A percentile compares a stretch with the other conserved stretches of the same genome.
phyloP scores from a whole-genome alignment of 2,888 invertebrate species.

The Epistrophella euchroma region DNA sequence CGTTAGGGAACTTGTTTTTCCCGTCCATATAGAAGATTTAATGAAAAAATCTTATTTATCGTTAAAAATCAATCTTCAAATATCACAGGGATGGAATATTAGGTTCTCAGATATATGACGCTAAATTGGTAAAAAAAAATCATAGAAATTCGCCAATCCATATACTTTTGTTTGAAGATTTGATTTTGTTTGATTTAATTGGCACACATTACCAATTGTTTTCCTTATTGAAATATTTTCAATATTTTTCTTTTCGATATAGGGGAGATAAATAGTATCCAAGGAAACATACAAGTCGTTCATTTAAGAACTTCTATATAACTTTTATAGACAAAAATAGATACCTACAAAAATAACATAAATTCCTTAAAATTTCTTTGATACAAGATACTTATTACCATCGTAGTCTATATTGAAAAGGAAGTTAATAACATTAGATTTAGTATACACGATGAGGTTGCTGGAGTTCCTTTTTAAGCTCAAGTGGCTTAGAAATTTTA shows the following conservation, averaged over 20 bases:
- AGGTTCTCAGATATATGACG: not conserved
- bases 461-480: too few species aligned
- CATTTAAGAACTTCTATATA: too few species aligned
- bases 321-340: too few species aligned
- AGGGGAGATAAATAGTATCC: not conserved
- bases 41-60: slow-evolving; percentile 9
- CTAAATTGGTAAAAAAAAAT: not conserved
- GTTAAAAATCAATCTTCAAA: not conserved
- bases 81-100: not conserved
- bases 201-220: not conserved
- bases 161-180: not conserved
- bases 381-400: too few species aligned
- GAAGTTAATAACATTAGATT: too few species aligned
- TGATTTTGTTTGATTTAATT: not conserved
- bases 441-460: too few species aligned
- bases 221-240: not conserved
- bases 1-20: not conserved
- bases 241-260: not conserved
- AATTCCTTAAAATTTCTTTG: too few species aligned
- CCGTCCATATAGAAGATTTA: not conserved
- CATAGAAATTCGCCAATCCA: not conserved
- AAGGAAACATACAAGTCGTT: not conserved
- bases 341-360: too few species aligned
- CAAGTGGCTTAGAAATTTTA: too few species aligned
- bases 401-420: too few species aligned